These are phyloP conservation scores for Chiroxiphia lanceolata DNA, from an alignment of 2,797 vertebrate species.

Conservation along the genomic window DNA sequence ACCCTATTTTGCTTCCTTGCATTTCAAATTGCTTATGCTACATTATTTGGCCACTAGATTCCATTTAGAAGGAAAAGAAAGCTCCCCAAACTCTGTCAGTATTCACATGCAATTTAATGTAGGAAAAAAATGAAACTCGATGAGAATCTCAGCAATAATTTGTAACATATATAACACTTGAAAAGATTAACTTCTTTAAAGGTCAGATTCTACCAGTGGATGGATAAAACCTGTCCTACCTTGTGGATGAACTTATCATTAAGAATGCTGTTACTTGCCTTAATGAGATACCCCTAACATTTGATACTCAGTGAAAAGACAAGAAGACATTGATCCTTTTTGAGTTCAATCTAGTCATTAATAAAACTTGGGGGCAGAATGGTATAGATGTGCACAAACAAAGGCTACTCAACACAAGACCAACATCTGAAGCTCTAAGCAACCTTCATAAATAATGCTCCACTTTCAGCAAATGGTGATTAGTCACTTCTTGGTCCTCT, in stretches of 20 bases:
- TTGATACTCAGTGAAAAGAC: neutral
- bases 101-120: neutral
- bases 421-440: neutral
- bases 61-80: neutral
- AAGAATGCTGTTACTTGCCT: neutral
- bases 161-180: neutral
- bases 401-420: neutral
- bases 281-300: neutral
- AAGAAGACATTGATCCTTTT: neutral
- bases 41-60: neutral
- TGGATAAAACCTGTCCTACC: neutral
- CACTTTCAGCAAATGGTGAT: neutral
- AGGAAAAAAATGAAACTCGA: neutral
- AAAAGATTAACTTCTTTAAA: neutral
- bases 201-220: neutral
- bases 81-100: neutral
- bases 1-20: neutral
- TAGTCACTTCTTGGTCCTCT: neutral
- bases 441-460: neutral
- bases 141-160: neutral
- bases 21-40: neutral
- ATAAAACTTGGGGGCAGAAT: neutral
- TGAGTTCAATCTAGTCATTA: neutral
- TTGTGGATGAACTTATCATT: neutral
- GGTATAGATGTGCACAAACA: neutral